Base-by-base conservation (phyloP, 2,888 invertebrate genomes). In the Drosophila tripunctata region DNA sequence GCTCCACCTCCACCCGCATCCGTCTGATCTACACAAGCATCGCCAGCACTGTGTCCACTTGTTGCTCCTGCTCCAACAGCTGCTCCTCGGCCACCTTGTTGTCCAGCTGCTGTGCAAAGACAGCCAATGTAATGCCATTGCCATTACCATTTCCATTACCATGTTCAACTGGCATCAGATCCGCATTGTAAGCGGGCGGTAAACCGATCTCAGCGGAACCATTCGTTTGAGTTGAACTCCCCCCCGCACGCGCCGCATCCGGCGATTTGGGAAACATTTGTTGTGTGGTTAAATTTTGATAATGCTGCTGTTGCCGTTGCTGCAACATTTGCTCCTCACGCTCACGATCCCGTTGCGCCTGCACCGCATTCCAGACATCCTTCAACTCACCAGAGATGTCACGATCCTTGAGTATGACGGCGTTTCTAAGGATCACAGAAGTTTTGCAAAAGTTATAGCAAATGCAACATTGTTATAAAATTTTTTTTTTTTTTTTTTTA, bases 311-410 rank as follows among this genome's bases (percentile, higher is more conserved):
- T 35, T 90, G 90, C 4, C 90, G 89, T 64, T 91, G 91, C 58
- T 90, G 89, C 22, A 90, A 62, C 73, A 91, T 88, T 84, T 91
- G 91, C 54, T 91, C 91, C 54, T 91, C 91, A 4, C 91, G 88
- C 67, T 91, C 91, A 4, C 91, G 88, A 78, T 91, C 91, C n/a
- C 91, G 83, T 69, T 91, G 91, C 7, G 90, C 91, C 73, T 95
- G 94, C 2, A 95, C 94, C 0, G 94, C 94, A 14, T 94, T 93
- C 95, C 95, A 95, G 1, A 95, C 94, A 87, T 95, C 95, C 87
- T 95, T 95, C 17, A 95, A 90, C 88, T 95, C 95, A 0, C 95
- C 95, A 0, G 94, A 94, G 63, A 95, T 92, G 88, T 95, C 95
- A 19, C 94, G 92, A 82, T 95, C 95, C 79, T 93, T 94, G 24